Conservation (phyloP, 2,888 invertebrate species). For the Horisme vitalbata region DNA sequence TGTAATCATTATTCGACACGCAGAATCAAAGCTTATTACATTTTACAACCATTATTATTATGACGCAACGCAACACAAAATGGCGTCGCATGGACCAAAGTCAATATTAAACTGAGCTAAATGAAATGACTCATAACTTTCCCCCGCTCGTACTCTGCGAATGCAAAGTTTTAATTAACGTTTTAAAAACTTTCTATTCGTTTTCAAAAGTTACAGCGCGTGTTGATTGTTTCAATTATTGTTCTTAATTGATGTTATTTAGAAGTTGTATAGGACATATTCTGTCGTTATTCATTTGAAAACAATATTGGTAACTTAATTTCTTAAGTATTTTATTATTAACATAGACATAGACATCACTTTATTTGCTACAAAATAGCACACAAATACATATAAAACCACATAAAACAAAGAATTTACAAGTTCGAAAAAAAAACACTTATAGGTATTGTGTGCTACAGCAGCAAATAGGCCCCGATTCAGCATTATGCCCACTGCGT, state of each 20-base stretch:
- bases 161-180: constrained; percentile 68
- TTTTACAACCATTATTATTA: constrained; percentile 34
- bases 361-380: too few relatives aligned
- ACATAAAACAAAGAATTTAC: too few relatives aligned
- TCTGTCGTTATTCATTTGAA: not conserved
- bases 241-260: constrained; percentile 47
- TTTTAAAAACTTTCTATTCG: constrained; percentile 66
- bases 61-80: constrained; percentile 46
- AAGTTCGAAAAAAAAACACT: too few relatives aligned
- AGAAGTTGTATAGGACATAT: constrained; percentile 19
- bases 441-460: too few relatives aligned
- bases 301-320: not conserved
- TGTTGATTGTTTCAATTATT: constrained; percentile 51
- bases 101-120: constrained; percentile 50
- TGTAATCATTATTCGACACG: constrained; percentile 25
- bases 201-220: constrained; percentile 49
- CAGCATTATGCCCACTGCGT: too few relatives aligned
- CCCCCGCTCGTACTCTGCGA: constrained; percentile 50
- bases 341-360: too few relatives aligned
- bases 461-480: too few relatives aligned
- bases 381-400: too few relatives aligned
- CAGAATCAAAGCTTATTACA: constrained; percentile 27
- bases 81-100: constrained; percentile 39
- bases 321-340: too few relatives aligned
- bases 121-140: constrained; percentile 48